These are phyloP conservation scores for Trichosurus vulpecula DNA, from an alignment of 2,797 vertebrate genomes.

Conservation along the genomic window DNA sequence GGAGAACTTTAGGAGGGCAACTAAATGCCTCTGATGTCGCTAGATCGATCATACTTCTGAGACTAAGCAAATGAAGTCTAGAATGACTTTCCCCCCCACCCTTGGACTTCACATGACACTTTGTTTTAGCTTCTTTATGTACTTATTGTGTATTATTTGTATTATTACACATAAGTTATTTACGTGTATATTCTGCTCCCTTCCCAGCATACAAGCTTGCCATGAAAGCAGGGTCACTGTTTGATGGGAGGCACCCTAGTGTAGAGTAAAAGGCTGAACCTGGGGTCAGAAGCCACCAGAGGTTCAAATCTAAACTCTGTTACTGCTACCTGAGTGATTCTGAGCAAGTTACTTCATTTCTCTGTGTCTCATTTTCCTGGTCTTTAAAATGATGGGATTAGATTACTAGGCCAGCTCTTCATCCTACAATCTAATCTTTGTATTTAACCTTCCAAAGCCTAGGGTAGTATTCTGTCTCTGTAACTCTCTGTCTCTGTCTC, in stretches of 20 bases:
- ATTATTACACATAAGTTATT: neutral
- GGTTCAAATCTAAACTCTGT: neutral
- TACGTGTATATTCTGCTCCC: neutral
- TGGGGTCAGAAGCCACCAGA: neutral
- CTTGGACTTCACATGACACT: neutral
- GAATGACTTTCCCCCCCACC: neutral
- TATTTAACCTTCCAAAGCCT: neutral
- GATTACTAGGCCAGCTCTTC: neutral
- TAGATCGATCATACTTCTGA: slow-evolving; percentile 26
- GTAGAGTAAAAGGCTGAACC: neutral
- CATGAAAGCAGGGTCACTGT: neutral
- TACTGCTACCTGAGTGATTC: neutral
- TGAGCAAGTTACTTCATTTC: neutral
- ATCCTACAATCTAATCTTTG: neutral
- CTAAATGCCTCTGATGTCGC: slow-evolving; percentile 61
- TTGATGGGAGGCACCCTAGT: neutral
- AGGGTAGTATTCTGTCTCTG: neutral
- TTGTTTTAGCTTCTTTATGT: neutral
- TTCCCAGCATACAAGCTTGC: neutral
- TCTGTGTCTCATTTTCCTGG: too few species aligned
- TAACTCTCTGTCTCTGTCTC: neutral
- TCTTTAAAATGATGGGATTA: too few species aligned
- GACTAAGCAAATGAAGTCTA: neutral
- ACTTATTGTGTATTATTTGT: neutral
- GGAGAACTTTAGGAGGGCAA: slow-evolving; percentile 74